Conservation (phyloP, 2,113 vertebrate species). For the Toxotes jaculatrix region DNA sequence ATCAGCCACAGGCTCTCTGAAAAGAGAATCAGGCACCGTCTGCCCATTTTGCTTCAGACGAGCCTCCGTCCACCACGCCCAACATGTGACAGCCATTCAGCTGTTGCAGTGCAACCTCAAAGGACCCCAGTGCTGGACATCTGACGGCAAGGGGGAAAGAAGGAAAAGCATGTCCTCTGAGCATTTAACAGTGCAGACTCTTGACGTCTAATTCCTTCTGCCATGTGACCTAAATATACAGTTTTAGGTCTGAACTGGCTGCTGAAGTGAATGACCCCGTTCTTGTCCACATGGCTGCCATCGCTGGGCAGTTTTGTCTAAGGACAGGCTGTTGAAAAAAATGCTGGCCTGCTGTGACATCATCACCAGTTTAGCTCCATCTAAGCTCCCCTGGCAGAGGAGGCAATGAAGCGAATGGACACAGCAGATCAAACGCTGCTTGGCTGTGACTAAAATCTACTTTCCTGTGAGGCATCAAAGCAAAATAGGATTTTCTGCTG, state of each 20-base stretch:
- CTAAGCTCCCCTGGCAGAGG: conserved; percentile 58
- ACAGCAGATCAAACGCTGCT: conserved; percentile 74
- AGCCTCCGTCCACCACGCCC: conserved; percentile 44
- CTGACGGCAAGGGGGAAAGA: conserved; percentile 2
- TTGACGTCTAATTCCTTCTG: conserved; percentile 47
- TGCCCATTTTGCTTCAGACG: conserved; percentile 53
- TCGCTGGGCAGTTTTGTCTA: conserved; percentile 26
- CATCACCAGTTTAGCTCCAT: conserved; percentile 65
- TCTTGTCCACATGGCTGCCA: conserved; percentile 52
- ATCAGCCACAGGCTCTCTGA: conserved; percentile 69
- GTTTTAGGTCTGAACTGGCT: conserved; percentile 32
- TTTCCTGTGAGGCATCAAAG: conserved; percentile 72
- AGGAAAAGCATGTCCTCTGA: conserved; percentile 18
- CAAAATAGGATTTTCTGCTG: conserved; percentile 71
- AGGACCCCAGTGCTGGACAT: conserved; percentile 30
- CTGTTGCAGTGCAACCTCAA: conserved; percentile 40
- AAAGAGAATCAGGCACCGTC: conserved; percentile 55
- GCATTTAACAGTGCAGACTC: conserved; percentile 20
- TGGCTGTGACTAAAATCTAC: conserved; percentile 75
- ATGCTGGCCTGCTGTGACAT: conserved; percentile 49
- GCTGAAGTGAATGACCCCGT: conserved; percentile 25
- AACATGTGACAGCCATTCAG: conserved; percentile 53
- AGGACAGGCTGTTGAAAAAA: conserved; percentile 50
- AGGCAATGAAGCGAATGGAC: conserved; percentile 69
- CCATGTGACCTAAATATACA: conserved; percentile 48